Percentiles rank a stretch among this genome's conserved stretches.
phyloP scores from a whole-genome alignment of 2,888 invertebrate genomes.

The Drosophila mettleri region DNA sequence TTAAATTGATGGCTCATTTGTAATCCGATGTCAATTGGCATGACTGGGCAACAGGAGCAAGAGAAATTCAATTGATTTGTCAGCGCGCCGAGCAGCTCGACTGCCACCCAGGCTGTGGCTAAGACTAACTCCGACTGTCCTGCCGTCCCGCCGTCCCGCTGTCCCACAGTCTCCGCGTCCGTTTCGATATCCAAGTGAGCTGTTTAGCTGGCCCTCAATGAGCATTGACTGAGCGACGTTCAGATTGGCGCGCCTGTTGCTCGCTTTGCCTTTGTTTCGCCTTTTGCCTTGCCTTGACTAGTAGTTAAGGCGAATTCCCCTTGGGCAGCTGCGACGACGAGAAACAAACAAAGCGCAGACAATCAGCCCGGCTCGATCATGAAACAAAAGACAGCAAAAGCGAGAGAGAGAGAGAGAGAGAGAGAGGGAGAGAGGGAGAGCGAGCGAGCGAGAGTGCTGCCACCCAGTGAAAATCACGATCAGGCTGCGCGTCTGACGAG shows the following conservation, averaged over 20 bases:
- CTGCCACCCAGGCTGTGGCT: constrained; percentile 43
- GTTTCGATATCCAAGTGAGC: constrained; percentile 59
- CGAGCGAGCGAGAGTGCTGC: too few relatives aligned
- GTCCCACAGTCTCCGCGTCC: too few relatives aligned
- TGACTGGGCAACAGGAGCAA: constrained; percentile 44
- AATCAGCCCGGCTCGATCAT: constrained; percentile 50
- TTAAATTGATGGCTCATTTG: constrained; percentile 64
- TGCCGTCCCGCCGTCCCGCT: constrained; percentile 24
- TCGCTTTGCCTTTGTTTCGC: constrained; percentile 11
- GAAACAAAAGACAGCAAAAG: constrained; percentile 40
- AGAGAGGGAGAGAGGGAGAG: not conserved
- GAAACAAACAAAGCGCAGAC: constrained; percentile 72
- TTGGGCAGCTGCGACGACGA: constrained; percentile 38
- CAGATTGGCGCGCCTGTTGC: constrained; percentile 28
- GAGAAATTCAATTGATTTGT: constrained; percentile 64
- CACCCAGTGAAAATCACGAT: constrained; percentile 76
- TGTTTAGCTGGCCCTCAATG: constrained; percentile 65
- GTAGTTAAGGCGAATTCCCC: constrained; percentile 66
- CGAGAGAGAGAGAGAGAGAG: not conserved
- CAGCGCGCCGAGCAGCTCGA: constrained; percentile 45
- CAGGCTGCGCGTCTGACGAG: constrained; percentile 46
- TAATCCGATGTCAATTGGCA: constrained; percentile 52
- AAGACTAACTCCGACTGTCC: constrained; percentile 9
- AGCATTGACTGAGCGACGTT: constrained; percentile 69
- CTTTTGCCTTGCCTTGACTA: constrained; percentile 36